phyloP scores from a whole-genome alignment of 2,888 invertebrate species.

The Ectemnius cavifrons region DNA sequence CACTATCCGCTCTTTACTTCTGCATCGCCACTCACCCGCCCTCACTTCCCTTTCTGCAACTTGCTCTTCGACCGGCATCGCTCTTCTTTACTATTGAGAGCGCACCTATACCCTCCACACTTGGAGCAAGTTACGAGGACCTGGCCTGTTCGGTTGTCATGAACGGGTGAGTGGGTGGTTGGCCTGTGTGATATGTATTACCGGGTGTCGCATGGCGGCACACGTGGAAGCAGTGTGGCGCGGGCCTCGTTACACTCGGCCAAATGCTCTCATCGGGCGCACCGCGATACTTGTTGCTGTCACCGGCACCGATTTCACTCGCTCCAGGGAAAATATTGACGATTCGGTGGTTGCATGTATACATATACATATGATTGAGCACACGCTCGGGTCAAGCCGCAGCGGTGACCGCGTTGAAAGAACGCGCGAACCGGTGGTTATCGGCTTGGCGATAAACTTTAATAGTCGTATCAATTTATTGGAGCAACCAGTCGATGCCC shows the following conservation, averaged over 20 bases:
- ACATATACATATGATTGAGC: neutral
- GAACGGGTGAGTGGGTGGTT: no score
- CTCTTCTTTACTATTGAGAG: constrained; percentile 2
- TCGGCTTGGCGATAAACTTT: constrained; percentile 48
- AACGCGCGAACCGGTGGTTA: constrained; percentile 28
- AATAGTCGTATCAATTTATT: constrained; percentile 53
- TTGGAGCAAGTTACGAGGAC: neutral
- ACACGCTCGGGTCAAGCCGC: constrained; percentile 12
- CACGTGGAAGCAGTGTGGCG: neutral
- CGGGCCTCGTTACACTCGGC: constrained; percentile 2
- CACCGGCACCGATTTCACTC: constrained; percentile 11
- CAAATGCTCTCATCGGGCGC: constrained; percentile 8
- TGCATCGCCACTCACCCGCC: constrained; percentile 1
- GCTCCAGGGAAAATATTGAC: neutral
- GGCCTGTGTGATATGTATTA: no score
- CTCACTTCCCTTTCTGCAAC: constrained; percentile 10
- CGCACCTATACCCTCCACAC: neutral
- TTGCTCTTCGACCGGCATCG: neutral
- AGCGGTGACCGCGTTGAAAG: constrained; percentile 21
- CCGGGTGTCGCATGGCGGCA: no score
- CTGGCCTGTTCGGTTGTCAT: no score
- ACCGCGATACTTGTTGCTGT: constrained; percentile 48
- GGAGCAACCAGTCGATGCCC: constrained; percentile 40
- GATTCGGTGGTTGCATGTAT: no score
- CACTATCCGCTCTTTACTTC: constrained; percentile 10